A percentile compares a stretch with the other conserved stretches of the same genome.
phyloP scores from a whole-genome alignment of 2,888 invertebrate genomes.

The Brassicogethes aeneus region DNA sequence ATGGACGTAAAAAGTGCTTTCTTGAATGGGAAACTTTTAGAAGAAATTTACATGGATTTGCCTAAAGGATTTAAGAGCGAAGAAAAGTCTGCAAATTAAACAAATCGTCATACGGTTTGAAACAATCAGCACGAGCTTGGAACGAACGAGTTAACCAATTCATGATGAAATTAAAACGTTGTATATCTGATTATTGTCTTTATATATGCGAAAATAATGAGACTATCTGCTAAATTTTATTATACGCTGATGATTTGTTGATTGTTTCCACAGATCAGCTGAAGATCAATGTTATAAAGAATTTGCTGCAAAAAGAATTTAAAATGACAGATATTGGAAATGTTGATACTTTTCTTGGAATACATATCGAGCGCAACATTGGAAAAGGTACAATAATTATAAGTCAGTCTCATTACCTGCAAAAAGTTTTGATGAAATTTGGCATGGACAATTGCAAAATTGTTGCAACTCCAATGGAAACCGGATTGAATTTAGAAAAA shows the following conservation, averaged over 20 bases:
- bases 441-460: too few relatives aligned
- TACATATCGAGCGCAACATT: neutral
- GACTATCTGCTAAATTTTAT: neutral
- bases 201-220: neutral
- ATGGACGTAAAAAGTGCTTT: neutral
- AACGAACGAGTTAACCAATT: neutral
- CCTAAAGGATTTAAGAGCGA: neutral
- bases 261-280: neutral
- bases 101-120: neutral
- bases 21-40: neutral
- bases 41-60: constrained; percentile 1
- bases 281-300: neutral
- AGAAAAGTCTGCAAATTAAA: neutral
- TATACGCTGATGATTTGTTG: neutral
- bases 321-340: neutral
- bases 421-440: neutral
- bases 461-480: too few relatives aligned
- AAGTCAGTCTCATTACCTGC: neutral
- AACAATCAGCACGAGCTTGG: neutral
- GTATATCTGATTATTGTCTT: neutral
- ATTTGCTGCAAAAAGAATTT: neutral
- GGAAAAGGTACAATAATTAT: neutral
- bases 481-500: too few relatives aligned
- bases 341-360: neutral
- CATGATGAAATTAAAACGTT: neutral